Base-by-base conservation (phyloP, 2,797 vertebrate species). In the Megaceryle alcyon region DNA sequence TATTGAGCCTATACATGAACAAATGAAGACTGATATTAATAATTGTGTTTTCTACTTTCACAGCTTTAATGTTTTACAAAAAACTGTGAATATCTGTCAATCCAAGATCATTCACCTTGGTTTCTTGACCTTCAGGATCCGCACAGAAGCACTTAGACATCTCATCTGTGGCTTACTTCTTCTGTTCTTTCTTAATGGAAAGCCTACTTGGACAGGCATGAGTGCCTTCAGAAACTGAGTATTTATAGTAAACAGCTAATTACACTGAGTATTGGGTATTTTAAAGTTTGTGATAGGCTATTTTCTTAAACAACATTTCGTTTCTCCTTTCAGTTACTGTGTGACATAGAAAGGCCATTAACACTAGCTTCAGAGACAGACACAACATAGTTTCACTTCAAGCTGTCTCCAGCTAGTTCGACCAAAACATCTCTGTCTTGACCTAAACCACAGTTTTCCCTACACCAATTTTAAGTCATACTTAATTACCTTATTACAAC, bases 341-440 rank as follows among this genome's bases (percentile, higher is more conserved):
- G 14, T 39, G 82, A 86, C 94, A 96, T 93, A 77, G 68, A 46
- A 82, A 84, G 35, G 63, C 73, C 85, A 57, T 70, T 82, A 94
- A 68, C 63, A 92, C 35, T 66, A 82, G 46, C n/a, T 90, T 78
- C 13, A 70, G 35, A 92, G 79, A 76, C 16, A 90, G 57, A 81
- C 33, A 72, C 28, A 72, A 89, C 69, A 70, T 16, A 75, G 33
- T 49, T 68, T 76, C n/a, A 37, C 60, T 89, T 82, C 60, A 71
- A 70, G 48, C 87, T 70, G 39, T 66, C 66, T 88, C 43, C 70
- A 70, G 31, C n/a, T 81, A 68, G 28, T 72, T 86, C 82, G 82
- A 59, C 31, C 70, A 84, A 82, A 94, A 70, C 33, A 66, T 49
- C 28, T 90, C 59, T 43, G 57, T 66, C n/a, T 41, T 49, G 66